These are phyloP conservation scores for Cromileptes altivelis DNA, from an alignment of 2,113 vertebrate species.

Conservation along the genomic window DNA sequence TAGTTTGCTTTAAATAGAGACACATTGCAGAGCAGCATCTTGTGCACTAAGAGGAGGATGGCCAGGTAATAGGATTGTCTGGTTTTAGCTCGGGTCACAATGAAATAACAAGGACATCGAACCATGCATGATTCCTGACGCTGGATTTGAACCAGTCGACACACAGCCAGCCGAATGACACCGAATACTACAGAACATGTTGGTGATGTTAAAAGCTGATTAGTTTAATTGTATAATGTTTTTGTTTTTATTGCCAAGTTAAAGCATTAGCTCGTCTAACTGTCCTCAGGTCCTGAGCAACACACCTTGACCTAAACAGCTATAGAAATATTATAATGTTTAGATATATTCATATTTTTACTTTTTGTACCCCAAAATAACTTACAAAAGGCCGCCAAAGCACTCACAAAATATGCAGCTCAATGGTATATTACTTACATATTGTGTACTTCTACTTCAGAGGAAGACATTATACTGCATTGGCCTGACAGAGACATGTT, in stretches of 20 bases:
- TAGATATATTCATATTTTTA: no score
- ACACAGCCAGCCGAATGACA: background rate
- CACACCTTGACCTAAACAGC: background rate
- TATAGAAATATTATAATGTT: no score
- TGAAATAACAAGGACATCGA: conserved; percentile 60
- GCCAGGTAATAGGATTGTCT: conserved; percentile 75
- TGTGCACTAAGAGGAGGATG: conserved; percentile 36
- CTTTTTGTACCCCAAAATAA: no score
- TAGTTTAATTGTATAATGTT: background rate
- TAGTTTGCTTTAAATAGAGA: conserved; percentile 74
- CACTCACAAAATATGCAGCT: no score
- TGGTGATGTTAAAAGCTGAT: conserved; percentile 9
- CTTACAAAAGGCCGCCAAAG: no score
- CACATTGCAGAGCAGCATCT: conserved; percentile 48
- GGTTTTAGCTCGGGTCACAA: conserved; percentile 67
- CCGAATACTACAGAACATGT: background rate
- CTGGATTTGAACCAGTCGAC: conserved; percentile 21
- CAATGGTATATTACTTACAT: no score
- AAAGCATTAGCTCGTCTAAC: background rate
- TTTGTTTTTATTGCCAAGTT: background rate
- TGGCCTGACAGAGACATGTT: no score
- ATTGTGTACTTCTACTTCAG: no score
- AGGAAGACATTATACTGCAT: no score
- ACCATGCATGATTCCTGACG: conserved; percentile 38
- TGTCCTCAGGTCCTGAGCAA: background rate